Evolutionary conservation across 1,140 invertebrate genomes (phyloP), one percentile per base, ranked within the genome.

Genomic region (Drosophila carrolli): DNA sequence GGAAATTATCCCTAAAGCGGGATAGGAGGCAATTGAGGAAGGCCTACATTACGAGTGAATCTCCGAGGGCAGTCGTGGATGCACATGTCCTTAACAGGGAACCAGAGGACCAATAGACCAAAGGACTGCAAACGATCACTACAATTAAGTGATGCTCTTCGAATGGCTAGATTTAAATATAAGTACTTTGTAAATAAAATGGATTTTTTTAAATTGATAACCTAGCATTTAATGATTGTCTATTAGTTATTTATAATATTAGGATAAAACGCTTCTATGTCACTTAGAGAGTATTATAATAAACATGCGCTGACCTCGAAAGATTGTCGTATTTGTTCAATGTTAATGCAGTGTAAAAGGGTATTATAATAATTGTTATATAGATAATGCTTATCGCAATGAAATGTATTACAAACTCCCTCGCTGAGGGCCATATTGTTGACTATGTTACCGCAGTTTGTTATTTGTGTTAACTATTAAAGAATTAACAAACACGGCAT

Each of bases 381-480:
- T 14, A 43, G n/a, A 13, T 29, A 43, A 43, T 44, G 40, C 38
- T 62, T 32, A 55, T 62, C 65, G 41, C 19, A 51, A 19, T 37
- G 7, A 23, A 67, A 51, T 67, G 35, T 65, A 19, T 27, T 43
- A 19, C 60, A 53, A 57, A 13, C 14, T 27, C 37, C 50, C 51
- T 19, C 23, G 50, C 1, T 47, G 13, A 43, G 58, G 16, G 44
- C 19, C 38, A 55, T 43, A 55, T 62, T 73, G 58, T 60, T 60
- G 35, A 46, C 29, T 4, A 27, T 19, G 53, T 40, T 53, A 55
- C 13, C 35, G 4, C 38, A 57, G 19, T 62, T 54, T 48, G 43
- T 51, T 50, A 55, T 43, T 41, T 65, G 53, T 66, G 68, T 43
- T 35, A 73, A 54, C 29, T 47, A 75, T 75, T 75, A 66, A 75